A percentile compares a stretch with the other conserved stretches of the same genome.
Conservation (phyloP, 2,888 invertebrate genomes). For the Cataglyphis rosenhaueri region DNA sequence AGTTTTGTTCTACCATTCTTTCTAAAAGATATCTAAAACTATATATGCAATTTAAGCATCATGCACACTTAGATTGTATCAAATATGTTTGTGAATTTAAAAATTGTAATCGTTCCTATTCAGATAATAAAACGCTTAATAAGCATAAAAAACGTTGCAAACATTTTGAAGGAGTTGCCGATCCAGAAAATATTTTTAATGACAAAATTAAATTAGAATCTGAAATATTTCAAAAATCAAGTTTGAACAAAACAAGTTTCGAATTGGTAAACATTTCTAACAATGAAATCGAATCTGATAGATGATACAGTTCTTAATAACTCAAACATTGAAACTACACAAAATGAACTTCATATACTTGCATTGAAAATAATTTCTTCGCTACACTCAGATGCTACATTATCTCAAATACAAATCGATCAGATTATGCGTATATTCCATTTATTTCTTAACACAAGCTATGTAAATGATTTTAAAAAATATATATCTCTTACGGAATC, state of each 20-base stretch:
- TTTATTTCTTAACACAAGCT: slow-evolving; percentile 11
- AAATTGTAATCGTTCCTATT: neutral
- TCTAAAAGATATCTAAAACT: neutral
- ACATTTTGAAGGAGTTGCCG: neutral
- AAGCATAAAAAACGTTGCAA: neutral
- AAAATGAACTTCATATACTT: slow-evolving; percentile 13
- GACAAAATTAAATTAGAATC: neutral
- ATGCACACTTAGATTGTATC: neutral
- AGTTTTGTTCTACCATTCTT: neutral
- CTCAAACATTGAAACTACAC: neutral
- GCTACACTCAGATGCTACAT: slow-evolving; percentile 14
- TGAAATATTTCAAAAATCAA: neutral
- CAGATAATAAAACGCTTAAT: neutral
- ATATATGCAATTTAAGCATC: neutral
- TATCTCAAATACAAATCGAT: slow-evolving; percentile 17
- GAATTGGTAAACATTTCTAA: neutral
- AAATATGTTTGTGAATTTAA: slow-evolving; percentile 4
- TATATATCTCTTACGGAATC: neutral
- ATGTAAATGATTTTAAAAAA: slow-evolving; percentile 15
- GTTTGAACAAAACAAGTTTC: neutral
- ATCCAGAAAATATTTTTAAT: neutral
- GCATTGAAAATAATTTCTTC: slow-evolving; percentile 17
- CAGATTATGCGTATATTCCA: slow-evolving; percentile 20
- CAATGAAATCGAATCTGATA: neutral
- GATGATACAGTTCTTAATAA: neutral